Percentiles rank a stretch among this genome's conserved stretches.
Conservation (phyloP, 1,140 invertebrate genomes). For the Aphis gossypii region DNA sequence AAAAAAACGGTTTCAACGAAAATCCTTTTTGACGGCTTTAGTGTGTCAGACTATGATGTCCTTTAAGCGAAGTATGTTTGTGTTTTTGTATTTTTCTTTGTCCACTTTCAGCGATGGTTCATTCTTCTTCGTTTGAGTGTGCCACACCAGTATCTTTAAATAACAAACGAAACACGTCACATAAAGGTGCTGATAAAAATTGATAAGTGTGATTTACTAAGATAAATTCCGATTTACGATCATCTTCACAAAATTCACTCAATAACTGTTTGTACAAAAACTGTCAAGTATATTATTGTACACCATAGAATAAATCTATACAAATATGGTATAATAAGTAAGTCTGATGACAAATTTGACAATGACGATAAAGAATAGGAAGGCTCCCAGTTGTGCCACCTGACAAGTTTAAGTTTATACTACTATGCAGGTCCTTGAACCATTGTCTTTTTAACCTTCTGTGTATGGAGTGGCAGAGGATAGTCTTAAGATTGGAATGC, state of each 20-base stretch:
- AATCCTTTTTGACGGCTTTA: not conserved
- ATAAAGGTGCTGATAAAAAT: not conserved
- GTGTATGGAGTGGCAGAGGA: no score
- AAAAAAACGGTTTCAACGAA: not conserved
- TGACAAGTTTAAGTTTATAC: no score
- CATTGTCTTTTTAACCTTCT: no score
- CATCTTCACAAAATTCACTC: not conserved
- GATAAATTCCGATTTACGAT: not conserved
- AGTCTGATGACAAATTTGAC: no score
- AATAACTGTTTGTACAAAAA: not conserved
- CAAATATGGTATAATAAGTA: no score
- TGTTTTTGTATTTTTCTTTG: conserved; percentile 69
- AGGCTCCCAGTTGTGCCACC: no score
- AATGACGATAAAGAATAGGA: no score
- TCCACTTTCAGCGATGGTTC: conserved; percentile 70
- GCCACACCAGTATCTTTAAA: conserved; percentile 82
- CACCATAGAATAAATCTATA: no score
- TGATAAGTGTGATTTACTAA: not conserved
- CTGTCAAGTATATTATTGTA: not conserved
- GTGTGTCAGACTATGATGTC: conserved; percentile 60
- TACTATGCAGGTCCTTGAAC: no score
- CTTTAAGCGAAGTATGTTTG: conserved; percentile 71
- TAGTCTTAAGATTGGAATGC: no score
- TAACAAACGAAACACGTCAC: conserved; percentile 20
- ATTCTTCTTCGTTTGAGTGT: conserved; percentile 85